Percentiles rank a stretch among this genome's conserved stretches.
These are phyloP conservation scores for Sebastes variabilis DNA, from an alignment of 2,797 vertebrate genomes.

Conservation along the genomic window DNA sequence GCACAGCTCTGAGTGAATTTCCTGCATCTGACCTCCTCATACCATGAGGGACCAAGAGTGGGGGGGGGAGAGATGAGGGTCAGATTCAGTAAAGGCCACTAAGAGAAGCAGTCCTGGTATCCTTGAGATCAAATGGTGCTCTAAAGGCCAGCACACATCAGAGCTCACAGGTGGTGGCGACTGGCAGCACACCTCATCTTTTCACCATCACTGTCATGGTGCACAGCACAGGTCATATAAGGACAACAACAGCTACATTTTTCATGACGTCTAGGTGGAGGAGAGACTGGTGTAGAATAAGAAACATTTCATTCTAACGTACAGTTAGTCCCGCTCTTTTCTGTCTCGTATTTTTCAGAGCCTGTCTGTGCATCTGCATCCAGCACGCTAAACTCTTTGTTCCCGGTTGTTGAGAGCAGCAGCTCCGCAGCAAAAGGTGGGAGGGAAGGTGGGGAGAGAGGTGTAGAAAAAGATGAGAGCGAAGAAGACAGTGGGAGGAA, in stretches of 20 bases:
- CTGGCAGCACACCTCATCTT: conserved; percentile 3
- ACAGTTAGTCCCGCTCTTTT: conserved; percentile 9
- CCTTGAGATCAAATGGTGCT: conserved; percentile 43
- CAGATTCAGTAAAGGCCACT: conserved; percentile 39
- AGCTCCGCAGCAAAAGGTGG: conserved; percentile 29
- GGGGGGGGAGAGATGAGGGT: not conserved
- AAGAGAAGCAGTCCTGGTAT: not conserved
- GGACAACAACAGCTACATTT: not conserved
- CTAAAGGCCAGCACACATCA: conserved; percentile 42
- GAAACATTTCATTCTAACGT: not conserved
- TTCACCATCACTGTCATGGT: conserved; percentile 4
- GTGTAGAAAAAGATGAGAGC: conserved; percentile 10
- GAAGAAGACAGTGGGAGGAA: conserved; percentile 55
- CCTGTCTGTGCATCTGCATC: conserved; percentile 49
- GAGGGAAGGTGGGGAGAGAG: conserved; percentile 7
- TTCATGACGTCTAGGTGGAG: not conserved
- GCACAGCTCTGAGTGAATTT: not conserved
- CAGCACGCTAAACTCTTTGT: conserved; percentile 54
- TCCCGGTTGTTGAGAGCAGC: conserved; percentile 39
- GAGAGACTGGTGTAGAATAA: not conserved
- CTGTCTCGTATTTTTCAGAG: conserved; percentile 32
- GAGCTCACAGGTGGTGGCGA: conserved; percentile 13
- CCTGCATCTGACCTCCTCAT: conserved; percentile 8
- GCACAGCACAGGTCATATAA: not conserved
- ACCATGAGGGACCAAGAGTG: not conserved